These are phyloP conservation scores for Diphyllodes magnificus DNA, from an alignment of 2,113 vertebrate genomes.

Conservation along the genomic window DNA sequence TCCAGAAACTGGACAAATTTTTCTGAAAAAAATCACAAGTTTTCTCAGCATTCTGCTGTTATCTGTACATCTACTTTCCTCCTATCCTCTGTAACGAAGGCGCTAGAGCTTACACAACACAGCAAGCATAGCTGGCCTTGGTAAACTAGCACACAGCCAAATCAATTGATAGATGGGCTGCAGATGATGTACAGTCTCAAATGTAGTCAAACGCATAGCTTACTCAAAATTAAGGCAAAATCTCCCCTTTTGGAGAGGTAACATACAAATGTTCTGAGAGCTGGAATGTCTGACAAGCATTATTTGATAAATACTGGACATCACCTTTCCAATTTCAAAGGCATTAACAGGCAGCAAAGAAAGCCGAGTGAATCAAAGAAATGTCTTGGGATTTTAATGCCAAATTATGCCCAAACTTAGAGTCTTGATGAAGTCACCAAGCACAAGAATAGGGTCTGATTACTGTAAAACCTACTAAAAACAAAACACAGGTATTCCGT, in stretches of 20 bases:
- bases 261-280: background rate
- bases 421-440: background rate
- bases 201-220: background rate
- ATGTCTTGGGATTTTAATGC: background rate
- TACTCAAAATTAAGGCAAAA: background rate
- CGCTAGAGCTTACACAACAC: background rate
- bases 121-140: background rate
- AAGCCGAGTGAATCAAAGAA: background rate
- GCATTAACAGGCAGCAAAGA: background rate
- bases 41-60: background rate
- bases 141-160: background rate
- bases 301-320: background rate
- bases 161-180: background rate
- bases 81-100: background rate
- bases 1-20: background rate
- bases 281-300: background rate
- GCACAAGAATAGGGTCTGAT: background rate
- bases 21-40: background rate
- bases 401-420: background rate
- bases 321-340: background rate
- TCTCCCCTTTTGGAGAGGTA: background rate
- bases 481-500: background rate
- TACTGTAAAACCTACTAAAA: background rate
- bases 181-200: background rate
- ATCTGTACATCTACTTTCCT: background rate